A percentile compares a stretch with the other conserved stretches of the same genome.
These are phyloP conservation scores for Montipora capitata DNA, from an alignment of 92 coral and sea anemone genomes.

Conservation along the genomic window DNA sequence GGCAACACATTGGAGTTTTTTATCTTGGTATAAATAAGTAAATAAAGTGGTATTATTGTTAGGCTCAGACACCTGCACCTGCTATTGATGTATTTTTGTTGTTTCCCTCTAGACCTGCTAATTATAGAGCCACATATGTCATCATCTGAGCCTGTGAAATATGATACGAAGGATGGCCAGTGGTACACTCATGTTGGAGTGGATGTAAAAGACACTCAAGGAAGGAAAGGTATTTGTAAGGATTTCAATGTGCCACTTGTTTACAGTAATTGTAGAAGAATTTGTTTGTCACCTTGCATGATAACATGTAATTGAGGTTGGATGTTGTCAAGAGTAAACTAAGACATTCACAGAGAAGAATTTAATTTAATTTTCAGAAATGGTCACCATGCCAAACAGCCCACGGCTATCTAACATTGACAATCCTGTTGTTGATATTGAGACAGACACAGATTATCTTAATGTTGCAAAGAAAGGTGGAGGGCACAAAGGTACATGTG, in stretches of 20 bases:
- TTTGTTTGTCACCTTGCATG: neutral
- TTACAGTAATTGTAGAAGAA: neutral
- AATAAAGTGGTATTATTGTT: too few species aligned
- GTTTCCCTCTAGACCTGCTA: constrained; percentile 48
- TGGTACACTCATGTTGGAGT: constrained; percentile 76
- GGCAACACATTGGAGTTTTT: too few species aligned
- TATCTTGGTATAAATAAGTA: too few species aligned
- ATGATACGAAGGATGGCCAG: constrained; percentile 63
- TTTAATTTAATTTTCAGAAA: constrained; percentile 18
- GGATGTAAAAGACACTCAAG: constrained; percentile 38
- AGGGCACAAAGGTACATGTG: constrained; percentile 15
- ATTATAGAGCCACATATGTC: constrained; percentile 27
- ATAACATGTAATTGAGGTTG: neutral
- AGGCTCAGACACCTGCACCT: too few species aligned
- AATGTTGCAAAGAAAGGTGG: constrained; percentile 45
- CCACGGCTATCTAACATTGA: constrained; percentile 9
- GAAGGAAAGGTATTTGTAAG: constrained; percentile 25
- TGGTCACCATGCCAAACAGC: constrained; percentile 34
- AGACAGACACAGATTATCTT: constrained; percentile 32
- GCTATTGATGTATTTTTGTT: neutral
- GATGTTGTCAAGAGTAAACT: too few species aligned
- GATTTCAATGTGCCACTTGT: neutral
- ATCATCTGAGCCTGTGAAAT: constrained; percentile 50
- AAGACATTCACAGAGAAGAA: neutral
- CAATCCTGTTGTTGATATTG: constrained; percentile 13